Base-by-base conservation (phyloP, 2,888 invertebrate species). In the Endomychus coccineus region DNA sequence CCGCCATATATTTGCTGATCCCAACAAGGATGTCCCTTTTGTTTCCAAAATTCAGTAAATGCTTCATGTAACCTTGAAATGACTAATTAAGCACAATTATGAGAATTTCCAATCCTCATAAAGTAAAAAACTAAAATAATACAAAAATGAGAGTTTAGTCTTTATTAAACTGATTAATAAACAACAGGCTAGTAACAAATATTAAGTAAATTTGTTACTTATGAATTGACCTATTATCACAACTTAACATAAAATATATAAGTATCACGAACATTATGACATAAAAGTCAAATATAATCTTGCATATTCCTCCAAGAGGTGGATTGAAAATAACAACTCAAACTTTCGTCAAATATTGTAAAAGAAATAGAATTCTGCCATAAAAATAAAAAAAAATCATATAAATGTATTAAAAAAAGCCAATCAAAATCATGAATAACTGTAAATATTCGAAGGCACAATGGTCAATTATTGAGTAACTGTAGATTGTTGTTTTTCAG, bases 221-320 rank as follows among this genome's bases (percentile, higher is more conserved):
- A n/a, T n/a, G n/a, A n/a, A n/a, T n/a, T n/a, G 5, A 24, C 29
- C 34, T 33, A 58, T 57, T 58, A 62, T 61, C 61, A 62, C 59
- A 61, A 62, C 52, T 52, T 51, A 55, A 55, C 48, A 51, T 32
- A 45, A 47, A 46, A 46, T 39, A 51, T 42, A 47, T 52, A 36
- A 28, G 16, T 51, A 52, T 53, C 53, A 52, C 55, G 51, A 50
- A 52, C 35, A 36, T 34, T 34, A 39, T 32, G 40, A 44, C 43
- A 43, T 27, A 14, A 19, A 12, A 21, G 14, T 16, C n/a, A 31
- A 42, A 45, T n/a, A n/a, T n/a, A n/a, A n/a, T n/a, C n/a, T n/a
- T 21, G 33, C 36, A 43, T 19, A 25, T 3, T 25, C n/a, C 3
- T 24, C 15, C 13, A 23, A 4, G 11, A 10, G 4, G 24, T 24